Evolutionary conservation across 2,888 invertebrate species (phyloP).

Genomic region (Hesperia comma): DNA sequence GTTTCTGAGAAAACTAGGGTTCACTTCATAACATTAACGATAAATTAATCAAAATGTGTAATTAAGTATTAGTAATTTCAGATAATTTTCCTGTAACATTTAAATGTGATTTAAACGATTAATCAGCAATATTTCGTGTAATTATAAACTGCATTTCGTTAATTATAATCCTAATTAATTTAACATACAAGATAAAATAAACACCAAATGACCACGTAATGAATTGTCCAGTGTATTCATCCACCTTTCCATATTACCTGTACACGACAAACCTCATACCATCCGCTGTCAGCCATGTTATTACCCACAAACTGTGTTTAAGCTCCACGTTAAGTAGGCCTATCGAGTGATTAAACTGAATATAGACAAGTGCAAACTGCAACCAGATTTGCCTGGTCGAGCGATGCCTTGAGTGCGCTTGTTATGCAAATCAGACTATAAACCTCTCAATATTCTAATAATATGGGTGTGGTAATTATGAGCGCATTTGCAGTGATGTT

Average conservation of each 20-base stretch:
- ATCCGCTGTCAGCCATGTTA: conserved; percentile 27
- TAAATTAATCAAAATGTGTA: too few relatives aligned
- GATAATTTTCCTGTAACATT: too few relatives aligned
- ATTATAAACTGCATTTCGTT: not conserved
- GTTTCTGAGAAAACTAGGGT: too few relatives aligned
- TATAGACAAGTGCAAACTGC: conserved; percentile 14
- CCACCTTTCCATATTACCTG: conserved; percentile 10
- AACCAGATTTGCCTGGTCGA: conserved; percentile 13
- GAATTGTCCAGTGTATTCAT: not conserved
- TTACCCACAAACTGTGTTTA: conserved; percentile 26
- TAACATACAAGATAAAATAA: not conserved
- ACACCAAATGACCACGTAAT: too few relatives aligned
- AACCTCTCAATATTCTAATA: conserved; percentile 6
- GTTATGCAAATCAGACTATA: conserved; percentile 9
- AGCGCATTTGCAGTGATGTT: not conserved
- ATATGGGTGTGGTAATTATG: not conserved
- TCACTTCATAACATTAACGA: too few relatives aligned
- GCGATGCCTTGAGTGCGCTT: conserved; percentile 12
- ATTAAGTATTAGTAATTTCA: too few relatives aligned
- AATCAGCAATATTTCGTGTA: too few relatives aligned
- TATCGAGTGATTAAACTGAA: conserved; percentile 26
- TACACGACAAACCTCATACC: conserved; percentile 39
- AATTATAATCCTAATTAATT: not conserved
- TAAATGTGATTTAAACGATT: too few relatives aligned
- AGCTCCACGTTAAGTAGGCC: conserved; percentile 27